A percentile compares a stretch with the other conserved stretches of the same genome.
Evolutionary conservation across 2,797 vertebrate genomes (phyloP).

Genomic region (Emydoidea blandingii): DNA sequence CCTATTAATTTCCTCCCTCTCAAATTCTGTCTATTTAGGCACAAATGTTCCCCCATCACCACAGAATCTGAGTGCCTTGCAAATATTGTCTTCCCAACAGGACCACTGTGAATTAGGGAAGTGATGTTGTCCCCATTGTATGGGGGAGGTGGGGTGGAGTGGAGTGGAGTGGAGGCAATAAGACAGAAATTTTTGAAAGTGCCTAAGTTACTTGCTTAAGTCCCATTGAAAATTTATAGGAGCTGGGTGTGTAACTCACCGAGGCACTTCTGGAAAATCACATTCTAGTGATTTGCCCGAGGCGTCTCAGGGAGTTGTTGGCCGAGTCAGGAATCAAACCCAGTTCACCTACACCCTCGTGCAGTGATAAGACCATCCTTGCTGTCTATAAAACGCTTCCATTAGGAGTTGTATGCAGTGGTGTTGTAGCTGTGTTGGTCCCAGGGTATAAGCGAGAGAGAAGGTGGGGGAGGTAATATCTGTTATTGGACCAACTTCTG

Average conservation of each 20-base stretch:
- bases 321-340: neutral
- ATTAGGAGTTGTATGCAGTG: neutral
- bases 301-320: neutral
- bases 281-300: fast-evolving
- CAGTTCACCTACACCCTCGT: neutral
- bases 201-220: neutral
- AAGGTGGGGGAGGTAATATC: neutral
- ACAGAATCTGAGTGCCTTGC: neutral
- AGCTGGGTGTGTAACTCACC: neutral
- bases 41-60: neutral
- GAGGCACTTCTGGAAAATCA: neutral
- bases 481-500: neutral
- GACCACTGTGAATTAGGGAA: neutral
- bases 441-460: neutral
- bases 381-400: neutral
- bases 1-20: neutral
- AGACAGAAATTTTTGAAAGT: neutral
- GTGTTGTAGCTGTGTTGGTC: neutral
- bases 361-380: neutral
- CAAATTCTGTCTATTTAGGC: neutral
- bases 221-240: neutral
- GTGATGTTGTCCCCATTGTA: neutral
- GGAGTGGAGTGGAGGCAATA: too few species aligned
- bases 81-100: fast-evolving
- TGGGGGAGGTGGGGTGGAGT: neutral